Conservation (phyloP, 2,113 vertebrate species). For the Acanthochromis polyacanthus region DNA sequence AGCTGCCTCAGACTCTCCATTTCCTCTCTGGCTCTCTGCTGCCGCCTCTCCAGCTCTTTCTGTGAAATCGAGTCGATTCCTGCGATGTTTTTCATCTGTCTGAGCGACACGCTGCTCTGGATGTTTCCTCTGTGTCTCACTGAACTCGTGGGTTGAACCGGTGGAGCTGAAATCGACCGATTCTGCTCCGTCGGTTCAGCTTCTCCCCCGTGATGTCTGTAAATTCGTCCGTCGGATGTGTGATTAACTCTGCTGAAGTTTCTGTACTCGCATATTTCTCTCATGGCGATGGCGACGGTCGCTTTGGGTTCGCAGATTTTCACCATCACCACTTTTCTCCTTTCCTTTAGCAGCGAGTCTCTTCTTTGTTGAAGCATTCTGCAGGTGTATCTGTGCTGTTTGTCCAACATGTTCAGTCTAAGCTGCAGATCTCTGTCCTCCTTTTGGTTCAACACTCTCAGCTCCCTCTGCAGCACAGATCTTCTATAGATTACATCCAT, state of each 20-base stretch:
- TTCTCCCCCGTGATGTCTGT: no score
- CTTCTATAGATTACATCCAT: slow-evolving; percentile 65
- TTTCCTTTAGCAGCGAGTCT: slow-evolving; percentile 62
- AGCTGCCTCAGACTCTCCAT: slow-evolving; percentile 56
- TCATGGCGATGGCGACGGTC: slow-evolving; percentile 80
- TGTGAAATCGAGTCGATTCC: slow-evolving; percentile 84
- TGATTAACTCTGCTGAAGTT: slow-evolving; percentile 4
- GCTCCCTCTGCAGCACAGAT: slow-evolving; percentile 45
- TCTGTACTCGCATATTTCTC: slow-evolving; percentile 59
- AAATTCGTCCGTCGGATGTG: slow-evolving; percentile 29
- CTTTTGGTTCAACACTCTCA: slow-evolving; percentile 76
- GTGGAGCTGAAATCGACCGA: slow-evolving; percentile 60
- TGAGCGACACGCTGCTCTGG: slow-evolving; percentile 70
- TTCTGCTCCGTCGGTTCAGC: background rate
- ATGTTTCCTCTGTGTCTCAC: slow-evolving; percentile 41
- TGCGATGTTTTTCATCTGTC: slow-evolving; percentile 81
- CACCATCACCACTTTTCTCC: slow-evolving; percentile 68
- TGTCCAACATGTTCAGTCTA: slow-evolving; percentile 75
- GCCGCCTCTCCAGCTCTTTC: slow-evolving; percentile 74
- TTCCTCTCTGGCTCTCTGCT: slow-evolving; percentile 65
- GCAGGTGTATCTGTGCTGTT: slow-evolving; percentile 64
- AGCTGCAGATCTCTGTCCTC: slow-evolving; percentile 75
- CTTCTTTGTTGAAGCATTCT: slow-evolving; percentile 74
- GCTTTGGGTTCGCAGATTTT: slow-evolving; percentile 79
- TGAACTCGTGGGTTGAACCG: background rate